These are phyloP conservation scores for Xenopus borealis DNA, from an alignment of 2,113 vertebrate species.

Conservation along the genomic window DNA sequence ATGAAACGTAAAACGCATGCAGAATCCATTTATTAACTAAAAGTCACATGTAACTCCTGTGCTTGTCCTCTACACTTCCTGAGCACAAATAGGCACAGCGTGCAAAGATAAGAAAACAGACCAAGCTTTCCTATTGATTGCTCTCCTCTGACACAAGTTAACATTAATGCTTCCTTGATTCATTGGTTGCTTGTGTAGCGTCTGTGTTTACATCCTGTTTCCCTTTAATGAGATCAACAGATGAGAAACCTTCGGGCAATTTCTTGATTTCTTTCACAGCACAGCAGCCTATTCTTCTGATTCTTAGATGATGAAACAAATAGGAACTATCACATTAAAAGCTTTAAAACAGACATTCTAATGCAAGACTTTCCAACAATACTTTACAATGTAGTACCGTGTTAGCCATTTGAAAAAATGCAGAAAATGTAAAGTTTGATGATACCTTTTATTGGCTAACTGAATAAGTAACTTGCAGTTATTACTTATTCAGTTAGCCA, in stretches of 20 bases:
- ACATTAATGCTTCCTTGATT: conserved; percentile 2
- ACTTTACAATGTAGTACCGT: too few relatives aligned
- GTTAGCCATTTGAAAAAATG: too few relatives aligned
- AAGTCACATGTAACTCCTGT: not conserved
- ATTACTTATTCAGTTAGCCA: too few relatives aligned
- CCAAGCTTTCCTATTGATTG: conserved; percentile 21
- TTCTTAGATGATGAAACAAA: not conserved
- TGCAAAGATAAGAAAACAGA: conserved; percentile 19
- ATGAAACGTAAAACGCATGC: too few relatives aligned
- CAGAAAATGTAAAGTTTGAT: too few relatives aligned
- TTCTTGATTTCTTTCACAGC: conserved; percentile 14
- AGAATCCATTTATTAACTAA: not conserved
- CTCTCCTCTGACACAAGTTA: conserved; percentile 22
- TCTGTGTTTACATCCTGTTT: conserved; percentile 42
- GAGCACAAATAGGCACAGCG: conserved; percentile 6
- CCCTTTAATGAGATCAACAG: conserved; percentile 33
- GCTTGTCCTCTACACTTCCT: conserved; percentile 1
- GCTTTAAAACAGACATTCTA: not conserved
- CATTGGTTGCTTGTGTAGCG: conserved; percentile 1
- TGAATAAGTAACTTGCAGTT: too few relatives aligned
- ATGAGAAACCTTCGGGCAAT: conserved; percentile 11
- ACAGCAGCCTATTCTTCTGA: not conserved
- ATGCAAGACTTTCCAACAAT: too few relatives aligned
- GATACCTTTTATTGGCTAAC: too few relatives aligned
- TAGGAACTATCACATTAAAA: not conserved